Percentiles rank a stretch among this genome's conserved stretches.
These are phyloP conservation scores for Morpho deidamia DNA, from an alignment of 2,888 invertebrate genomes.

Conservation along the genomic window DNA sequence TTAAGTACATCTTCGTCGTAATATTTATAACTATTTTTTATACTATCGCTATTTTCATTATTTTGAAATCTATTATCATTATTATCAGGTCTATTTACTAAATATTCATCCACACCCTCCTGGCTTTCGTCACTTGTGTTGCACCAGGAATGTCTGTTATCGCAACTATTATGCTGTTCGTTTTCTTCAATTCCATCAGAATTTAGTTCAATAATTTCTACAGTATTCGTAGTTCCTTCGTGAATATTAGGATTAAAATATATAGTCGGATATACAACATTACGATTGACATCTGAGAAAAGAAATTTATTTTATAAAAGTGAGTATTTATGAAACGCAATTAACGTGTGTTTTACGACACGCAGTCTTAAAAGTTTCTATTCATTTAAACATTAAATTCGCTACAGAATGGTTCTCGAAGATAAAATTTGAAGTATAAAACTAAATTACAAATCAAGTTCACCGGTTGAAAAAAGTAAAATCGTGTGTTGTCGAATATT, in stretches of 20 bases:
- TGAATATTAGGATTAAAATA: constrained; percentile 5
- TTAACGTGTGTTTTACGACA: too few relatives aligned
- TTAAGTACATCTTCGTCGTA: constrained; percentile 9
- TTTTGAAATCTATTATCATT: constrained; percentile 32
- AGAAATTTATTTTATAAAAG: constrained; percentile 4
- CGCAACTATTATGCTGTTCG: neutral
- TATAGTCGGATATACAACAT: constrained; percentile 21
- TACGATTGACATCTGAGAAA: constrained; percentile 26
- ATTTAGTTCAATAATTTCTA: constrained; percentile 54
- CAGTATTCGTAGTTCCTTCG: constrained; percentile 19
- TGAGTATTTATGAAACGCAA: neutral
- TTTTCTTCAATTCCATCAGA: constrained; percentile 26
- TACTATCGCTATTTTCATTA: neutral
- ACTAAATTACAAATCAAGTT: too few relatives aligned
- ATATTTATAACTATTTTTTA: neutral
- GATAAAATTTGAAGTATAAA: too few relatives aligned
- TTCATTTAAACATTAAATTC: too few relatives aligned
- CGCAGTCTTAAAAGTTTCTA: too few relatives aligned
- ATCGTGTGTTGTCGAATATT: too few relatives aligned
- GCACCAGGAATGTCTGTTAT: constrained; percentile 32
- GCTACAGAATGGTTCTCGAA: too few relatives aligned
- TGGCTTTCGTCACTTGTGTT: constrained; percentile 28
- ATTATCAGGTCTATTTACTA: constrained; percentile 30
- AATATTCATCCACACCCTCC: constrained; percentile 22
- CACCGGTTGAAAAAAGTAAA: too few relatives aligned